These are phyloP conservation scores for Salvelinus sp. DNA, from an alignment of 2,113 vertebrate species.

Conservation along the genomic window DNA sequence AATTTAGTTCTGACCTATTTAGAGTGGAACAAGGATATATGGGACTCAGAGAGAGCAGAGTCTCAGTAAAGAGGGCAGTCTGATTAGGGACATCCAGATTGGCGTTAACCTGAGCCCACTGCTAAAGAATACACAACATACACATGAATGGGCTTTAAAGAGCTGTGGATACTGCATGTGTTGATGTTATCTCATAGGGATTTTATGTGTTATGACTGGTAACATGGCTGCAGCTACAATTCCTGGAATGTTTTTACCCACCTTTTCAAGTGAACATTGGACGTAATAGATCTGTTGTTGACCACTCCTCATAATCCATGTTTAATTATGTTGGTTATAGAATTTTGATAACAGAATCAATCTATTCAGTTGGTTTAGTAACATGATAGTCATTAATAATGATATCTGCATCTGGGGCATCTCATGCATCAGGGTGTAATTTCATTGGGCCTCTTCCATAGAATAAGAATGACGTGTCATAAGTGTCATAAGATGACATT, in stretches of 20 bases:
- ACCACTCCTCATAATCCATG: constrained; percentile 42
- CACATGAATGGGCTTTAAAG: not conserved
- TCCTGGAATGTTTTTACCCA: constrained; percentile 47
- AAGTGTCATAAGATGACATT: too few relatives aligned
- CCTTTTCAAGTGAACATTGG: constrained; percentile 40
- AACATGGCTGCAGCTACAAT: constrained; percentile 48
- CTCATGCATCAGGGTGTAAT: too few relatives aligned
- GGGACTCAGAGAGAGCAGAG: constrained; percentile 52
- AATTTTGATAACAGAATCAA: constrained; percentile 16
- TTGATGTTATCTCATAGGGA: constrained; percentile 1
- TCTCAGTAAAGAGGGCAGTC: constrained; percentile 30
- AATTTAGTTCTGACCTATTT: constrained; percentile 79
- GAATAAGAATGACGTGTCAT: too few relatives aligned
- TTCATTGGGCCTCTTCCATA: too few relatives aligned
- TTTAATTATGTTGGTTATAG: constrained; percentile 29
- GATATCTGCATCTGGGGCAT: too few relatives aligned
- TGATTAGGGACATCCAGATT: constrained; percentile 29
- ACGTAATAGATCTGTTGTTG: constrained; percentile 16
- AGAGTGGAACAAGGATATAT: constrained; percentile 65
- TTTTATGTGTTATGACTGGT: constrained; percentile 47
- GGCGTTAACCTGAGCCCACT: not conserved
- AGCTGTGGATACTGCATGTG: not conserved
- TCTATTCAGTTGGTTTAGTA: too few relatives aligned
- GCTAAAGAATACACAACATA: not conserved
- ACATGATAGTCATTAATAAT: too few relatives aligned